Evolutionary conservation across 2,888 invertebrate species (phyloP).

Genomic region (Chrysolina haemoptera): DNA sequence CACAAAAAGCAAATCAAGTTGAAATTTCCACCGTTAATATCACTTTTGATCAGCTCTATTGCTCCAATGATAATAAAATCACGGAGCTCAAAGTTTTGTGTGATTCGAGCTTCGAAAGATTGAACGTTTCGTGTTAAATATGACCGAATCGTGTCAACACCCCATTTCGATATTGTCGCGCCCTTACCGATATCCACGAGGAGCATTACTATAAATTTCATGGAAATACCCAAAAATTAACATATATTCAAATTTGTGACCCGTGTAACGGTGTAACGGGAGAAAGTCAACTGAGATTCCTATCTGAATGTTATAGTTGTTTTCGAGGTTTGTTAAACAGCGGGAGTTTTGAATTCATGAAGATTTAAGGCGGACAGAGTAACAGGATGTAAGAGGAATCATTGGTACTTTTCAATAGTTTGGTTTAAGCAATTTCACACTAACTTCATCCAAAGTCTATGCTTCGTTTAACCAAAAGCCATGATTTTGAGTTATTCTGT

Average conservation of each 20-base stretch:
- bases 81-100: neutral
- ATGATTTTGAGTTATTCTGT: no score
- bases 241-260: slow-evolving; percentile 64
- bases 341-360: slow-evolving; percentile 56
- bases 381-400: neutral
- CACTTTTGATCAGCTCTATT: neutral
- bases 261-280: slow-evolving; percentile 51
- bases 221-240: slow-evolving; percentile 63
- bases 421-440: no score
- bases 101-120: slow-evolving; percentile 19
- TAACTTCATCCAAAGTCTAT: no score
- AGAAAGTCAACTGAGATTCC: slow-evolving; percentile 64
- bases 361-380: neutral
- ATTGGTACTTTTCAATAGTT: neutral
- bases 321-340: slow-evolving; percentile 53
- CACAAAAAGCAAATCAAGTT: no score
- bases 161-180: slow-evolving; percentile 65
- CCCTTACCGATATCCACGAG: slow-evolving; percentile 63
- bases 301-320: slow-evolving; percentile 63
- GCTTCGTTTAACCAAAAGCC: no score
- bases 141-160: slow-evolving; percentile 68
- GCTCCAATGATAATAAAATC: neutral
- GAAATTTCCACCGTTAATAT: no score
- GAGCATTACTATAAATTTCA: slow-evolving; percentile 65
- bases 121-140: slow-evolving; percentile 59